Percentiles rank a stretch among this genome's conserved stretches.
These are phyloP conservation scores for Anneissia japonica DNA, from an alignment of 35 echinoderm and acorn worm genomes.

Conservation along the genomic window DNA sequence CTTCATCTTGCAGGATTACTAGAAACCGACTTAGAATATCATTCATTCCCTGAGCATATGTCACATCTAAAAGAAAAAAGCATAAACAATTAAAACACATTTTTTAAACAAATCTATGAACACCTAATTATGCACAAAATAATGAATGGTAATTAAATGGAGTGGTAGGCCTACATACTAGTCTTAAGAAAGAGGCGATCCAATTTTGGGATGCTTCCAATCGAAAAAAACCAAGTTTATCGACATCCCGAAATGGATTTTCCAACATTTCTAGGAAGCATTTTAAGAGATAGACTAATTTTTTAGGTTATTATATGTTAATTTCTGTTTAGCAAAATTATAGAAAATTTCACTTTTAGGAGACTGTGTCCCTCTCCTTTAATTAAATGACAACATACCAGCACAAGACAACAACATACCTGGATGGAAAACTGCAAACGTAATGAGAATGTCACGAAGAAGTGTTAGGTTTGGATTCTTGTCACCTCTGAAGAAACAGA, in stretches of 20 bases:
- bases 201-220: too few relatives aligned
- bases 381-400: too few relatives aligned
- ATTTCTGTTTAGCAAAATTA: background rate
- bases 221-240: too few relatives aligned
- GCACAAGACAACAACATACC: constrained; percentile 78
- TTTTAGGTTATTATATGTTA: background rate
- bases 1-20: constrained; percentile 87
- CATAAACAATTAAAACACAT: too few relatives aligned
- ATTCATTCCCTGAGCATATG: constrained; percentile 99
- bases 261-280: too few relatives aligned
- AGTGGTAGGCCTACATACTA: too few relatives aligned
- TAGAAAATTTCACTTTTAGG: background rate
- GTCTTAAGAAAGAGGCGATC: too few relatives aligned
- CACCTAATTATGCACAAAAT: too few relatives aligned
- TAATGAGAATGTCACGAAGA: constrained; percentile 92
- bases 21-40: constrained; percentile 93
- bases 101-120: too few relatives aligned
- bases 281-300: background rate
- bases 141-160: too few relatives aligned
- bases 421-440: constrained; percentile 98
- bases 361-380: background rate
- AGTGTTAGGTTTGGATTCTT: constrained; percentile 67
- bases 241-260: too few relatives aligned
- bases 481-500: constrained; percentile 56
- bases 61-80: constrained; percentile 62